Evolutionary conservation across 1,140 invertebrate species (phyloP), one percentile per base, ranked within the genome.

Genomic region (Heliothis subflexa): DNA sequence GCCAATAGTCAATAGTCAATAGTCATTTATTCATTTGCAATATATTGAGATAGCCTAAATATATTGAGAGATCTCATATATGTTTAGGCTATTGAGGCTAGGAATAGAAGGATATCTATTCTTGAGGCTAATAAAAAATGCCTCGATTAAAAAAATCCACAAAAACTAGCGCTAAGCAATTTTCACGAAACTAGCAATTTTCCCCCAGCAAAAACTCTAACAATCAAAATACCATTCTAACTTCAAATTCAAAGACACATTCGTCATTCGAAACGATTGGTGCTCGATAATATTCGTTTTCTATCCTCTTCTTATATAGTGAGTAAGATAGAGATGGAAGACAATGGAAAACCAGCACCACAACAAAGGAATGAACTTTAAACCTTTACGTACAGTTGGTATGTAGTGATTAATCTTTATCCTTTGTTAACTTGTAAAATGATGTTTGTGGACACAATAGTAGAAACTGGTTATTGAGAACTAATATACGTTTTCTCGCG

Each of bases 331-430:
- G 28, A 16, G 68, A 54, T 1, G 25, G 28, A 0, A 16, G 28
- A 54, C 28, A 71, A 54, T 54, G 68, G 68, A 71, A 71, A 71
- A 40, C 68, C 68, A 45, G 10, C 7, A 12, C 16, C n/a, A 18
- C 25, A 28, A 71, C 68, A 71, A 71, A 54, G 68, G 68, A 16
- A 18, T 55, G 68, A 71, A 71, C 68, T 71, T 71, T 55, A 40
- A 54, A 71, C 68, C 68, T 21, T 52, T 70, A 70, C 25, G 66
- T 70, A 71, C 54, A 18, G 25, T 71, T 50, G 21, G 14, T 28
- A 14, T 71, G 40, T 54, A 40, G 50, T 71, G 50, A 71, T 33
- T 54, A 71, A 71, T 54, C 9, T 40, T 54, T 2, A 45, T 9
- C 33, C 25, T 62, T 62, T 25, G 61, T 62, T 21, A 7, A 5